Conservation (phyloP, 2,113 vertebrate genomes). For the Tetraodon nigroviridis region DNA sequence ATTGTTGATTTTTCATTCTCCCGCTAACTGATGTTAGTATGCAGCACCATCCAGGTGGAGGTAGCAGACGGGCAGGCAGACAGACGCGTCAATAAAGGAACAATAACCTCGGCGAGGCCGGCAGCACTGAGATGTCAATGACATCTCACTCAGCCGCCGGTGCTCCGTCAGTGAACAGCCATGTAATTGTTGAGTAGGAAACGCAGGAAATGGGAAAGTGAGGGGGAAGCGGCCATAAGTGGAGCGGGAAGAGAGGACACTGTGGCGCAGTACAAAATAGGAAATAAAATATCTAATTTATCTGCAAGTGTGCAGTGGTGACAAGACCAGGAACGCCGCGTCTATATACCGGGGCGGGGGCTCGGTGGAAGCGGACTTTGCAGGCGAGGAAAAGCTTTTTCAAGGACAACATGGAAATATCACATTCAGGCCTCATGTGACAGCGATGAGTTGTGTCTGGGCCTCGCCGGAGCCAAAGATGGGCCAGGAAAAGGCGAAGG, state of each 20-base stretch:
- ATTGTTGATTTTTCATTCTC: constrained; percentile 26
- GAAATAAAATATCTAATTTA: constrained; percentile 38
- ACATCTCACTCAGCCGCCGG: constrained; percentile 44
- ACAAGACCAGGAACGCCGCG: constrained; percentile 9
- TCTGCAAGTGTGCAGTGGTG: constrained; percentile 6
- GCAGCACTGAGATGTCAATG: constrained; percentile 31
- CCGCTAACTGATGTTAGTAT: constrained; percentile 49
- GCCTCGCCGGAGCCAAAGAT: constrained; percentile 10
- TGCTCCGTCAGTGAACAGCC: constrained; percentile 45
- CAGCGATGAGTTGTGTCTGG: constrained; percentile 16
- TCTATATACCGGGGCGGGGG: constrained; percentile 22
- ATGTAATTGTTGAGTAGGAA: constrained; percentile 54
- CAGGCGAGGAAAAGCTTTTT: constrained; percentile 28
- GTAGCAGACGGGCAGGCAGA: constrained; percentile 41
- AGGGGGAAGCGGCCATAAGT: constrained; percentile 19
- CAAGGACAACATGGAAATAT: constrained; percentile 64
- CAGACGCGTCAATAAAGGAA: constrained; percentile 56
- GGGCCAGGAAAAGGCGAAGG: constrained; percentile 24
- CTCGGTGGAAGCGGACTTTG: constrained; percentile 47
- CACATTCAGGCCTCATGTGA: constrained; percentile 34
- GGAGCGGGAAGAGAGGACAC: constrained; percentile 28
- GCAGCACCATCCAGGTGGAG: constrained; percentile 38
- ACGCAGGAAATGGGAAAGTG: constrained; percentile 15
- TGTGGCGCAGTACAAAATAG: constrained; percentile 21
- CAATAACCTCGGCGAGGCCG: constrained; percentile 36